phyloP scores from a whole-genome alignment of 2,797 vertebrate genomes.

The Acanthopagrus latus region DNA sequence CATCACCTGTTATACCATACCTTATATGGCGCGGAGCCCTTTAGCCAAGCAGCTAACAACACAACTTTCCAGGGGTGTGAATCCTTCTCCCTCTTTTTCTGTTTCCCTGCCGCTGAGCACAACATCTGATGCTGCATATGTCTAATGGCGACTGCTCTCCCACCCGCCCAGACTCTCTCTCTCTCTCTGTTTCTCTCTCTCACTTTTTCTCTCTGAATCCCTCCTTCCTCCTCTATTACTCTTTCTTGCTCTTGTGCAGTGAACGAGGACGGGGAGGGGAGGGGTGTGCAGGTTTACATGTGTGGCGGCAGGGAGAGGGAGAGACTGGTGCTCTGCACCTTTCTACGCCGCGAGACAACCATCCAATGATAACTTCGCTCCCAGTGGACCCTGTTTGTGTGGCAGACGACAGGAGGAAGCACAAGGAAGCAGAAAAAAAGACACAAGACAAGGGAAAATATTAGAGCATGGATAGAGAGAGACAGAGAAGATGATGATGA shows the following conservation, averaged over 20 bases:
- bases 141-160: slow-evolving; percentile 72
- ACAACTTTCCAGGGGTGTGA: slow-evolving; percentile 57
- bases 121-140: slow-evolving; percentile 76
- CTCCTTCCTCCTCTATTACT: slow-evolving; percentile 72
- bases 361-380: neutral
- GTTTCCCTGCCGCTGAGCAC: slow-evolving; percentile 59
- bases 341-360: slow-evolving; percentile 18
- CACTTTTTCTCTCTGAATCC: slow-evolving; percentile 69
- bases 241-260: slow-evolving; percentile 69
- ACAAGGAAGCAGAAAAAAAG: neutral
- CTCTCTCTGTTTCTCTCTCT: slow-evolving; percentile 65
- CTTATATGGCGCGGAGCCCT: slow-evolving; percentile 54
- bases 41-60: slow-evolving; percentile 45
- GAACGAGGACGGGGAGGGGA: slow-evolving; percentile 60
- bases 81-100: slow-evolving; percentile 39
- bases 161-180: slow-evolving; percentile 63
- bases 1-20: slow-evolving; percentile 70
- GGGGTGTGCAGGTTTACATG: slow-evolving; percentile 66
- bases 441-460: neutral
- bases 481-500: neutral
- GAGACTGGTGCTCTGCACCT: slow-evolving; percentile 46
- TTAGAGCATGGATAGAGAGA: slow-evolving; percentile 3
- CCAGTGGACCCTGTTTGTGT: slow-evolving; percentile 4
- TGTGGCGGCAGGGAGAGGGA: slow-evolving; percentile 30
- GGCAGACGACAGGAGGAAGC: neutral